Evolutionary conservation across 2,888 invertebrate species (phyloP).

Genomic region (Spisula solida): DNA sequence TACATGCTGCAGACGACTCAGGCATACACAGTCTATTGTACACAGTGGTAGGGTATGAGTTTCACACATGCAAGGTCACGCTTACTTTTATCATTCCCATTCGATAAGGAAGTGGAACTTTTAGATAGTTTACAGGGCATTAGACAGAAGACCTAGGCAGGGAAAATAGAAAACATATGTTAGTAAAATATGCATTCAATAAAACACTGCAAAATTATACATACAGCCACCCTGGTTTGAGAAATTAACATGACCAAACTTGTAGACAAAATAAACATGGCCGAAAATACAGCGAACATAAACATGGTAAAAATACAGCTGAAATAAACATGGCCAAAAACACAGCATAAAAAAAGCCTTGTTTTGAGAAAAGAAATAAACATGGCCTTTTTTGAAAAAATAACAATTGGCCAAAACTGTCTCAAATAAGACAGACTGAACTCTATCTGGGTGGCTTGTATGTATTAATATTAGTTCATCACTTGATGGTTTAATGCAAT

Average conservation of each 20-base stretch:
- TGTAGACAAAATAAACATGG: no score
- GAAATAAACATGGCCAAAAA: no score
- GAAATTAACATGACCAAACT: not conserved
- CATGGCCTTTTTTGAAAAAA: no score
- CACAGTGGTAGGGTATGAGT: constrained; percentile 15
- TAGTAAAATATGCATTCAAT: constrained; percentile 37
- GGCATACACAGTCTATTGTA: constrained; percentile 30
- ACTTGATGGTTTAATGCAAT: constrained; percentile 1
- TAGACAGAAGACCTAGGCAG: constrained; percentile 80
- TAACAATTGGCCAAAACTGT: not conserved
- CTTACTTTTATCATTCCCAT: constrained; percentile 79
- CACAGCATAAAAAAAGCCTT: no score
- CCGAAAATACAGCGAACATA: not conserved
- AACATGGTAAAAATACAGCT: not conserved
- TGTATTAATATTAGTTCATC: constrained; percentile 1
- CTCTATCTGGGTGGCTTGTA: not conserved
- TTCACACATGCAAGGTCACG: constrained; percentile 55
- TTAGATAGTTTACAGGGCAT: constrained; percentile 81
- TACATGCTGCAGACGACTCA: constrained; percentile 21
- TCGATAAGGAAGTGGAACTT: constrained; percentile 74
- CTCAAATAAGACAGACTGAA: not conserved
- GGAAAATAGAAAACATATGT: constrained; percentile 61
- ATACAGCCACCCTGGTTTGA: not conserved
- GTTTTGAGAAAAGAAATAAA: no score
- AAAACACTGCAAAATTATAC: not conserved